These are phyloP conservation scores for Gadus chalcogrammus DNA, from an alignment of 2,113 vertebrate species.

Conservation along the genomic window DNA sequence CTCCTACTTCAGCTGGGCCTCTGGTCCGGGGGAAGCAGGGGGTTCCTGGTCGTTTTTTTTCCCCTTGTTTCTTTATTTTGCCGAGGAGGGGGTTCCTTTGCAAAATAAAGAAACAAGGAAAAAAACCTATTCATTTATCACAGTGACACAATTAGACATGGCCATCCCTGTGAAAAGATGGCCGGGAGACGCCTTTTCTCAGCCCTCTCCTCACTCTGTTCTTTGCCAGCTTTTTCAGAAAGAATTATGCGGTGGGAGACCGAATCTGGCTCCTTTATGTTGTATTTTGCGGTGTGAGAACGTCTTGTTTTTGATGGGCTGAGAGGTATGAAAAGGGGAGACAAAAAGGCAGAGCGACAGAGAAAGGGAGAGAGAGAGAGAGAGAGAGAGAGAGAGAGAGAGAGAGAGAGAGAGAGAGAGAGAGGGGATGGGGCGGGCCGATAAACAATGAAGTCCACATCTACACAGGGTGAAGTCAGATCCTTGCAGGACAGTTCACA, in stretches of 20 bases:
- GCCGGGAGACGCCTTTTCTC: constrained; percentile 39
- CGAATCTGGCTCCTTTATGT: constrained; percentile 26
- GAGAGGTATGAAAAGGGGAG: constrained; percentile 45
- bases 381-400: constrained; percentile 24
- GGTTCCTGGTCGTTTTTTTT: constrained; percentile 44
- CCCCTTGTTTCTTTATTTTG: too few relatives aligned
- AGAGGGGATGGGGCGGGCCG: neutral
- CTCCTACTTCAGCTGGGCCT: constrained; percentile 46
- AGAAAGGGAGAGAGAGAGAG: constrained; percentile 36
- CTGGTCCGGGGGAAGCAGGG: constrained; percentile 50
- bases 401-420: neutral
- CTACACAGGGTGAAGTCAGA: constrained; percentile 54
- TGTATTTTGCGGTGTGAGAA: constrained; percentile 54
- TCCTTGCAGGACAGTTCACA: constrained; percentile 37
- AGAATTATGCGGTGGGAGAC: constrained; percentile 55
- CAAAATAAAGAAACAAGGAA: constrained; percentile 20
- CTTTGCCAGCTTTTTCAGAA: constrained; percentile 46
- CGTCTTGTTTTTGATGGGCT: constrained; percentile 51
- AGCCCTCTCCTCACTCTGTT: constrained; percentile 38
- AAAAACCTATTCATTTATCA: constrained; percentile 72
- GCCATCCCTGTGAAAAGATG: constrained; percentile 27
- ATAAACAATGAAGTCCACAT: constrained; percentile 1
- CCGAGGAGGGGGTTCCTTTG: too few relatives aligned
- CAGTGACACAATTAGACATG: constrained; percentile 73
- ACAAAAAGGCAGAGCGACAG: constrained; percentile 43